These are phyloP conservation scores for Anhinga anhinga DNA, from an alignment of 2,113 vertebrate genomes.

Conservation along the genomic window DNA sequence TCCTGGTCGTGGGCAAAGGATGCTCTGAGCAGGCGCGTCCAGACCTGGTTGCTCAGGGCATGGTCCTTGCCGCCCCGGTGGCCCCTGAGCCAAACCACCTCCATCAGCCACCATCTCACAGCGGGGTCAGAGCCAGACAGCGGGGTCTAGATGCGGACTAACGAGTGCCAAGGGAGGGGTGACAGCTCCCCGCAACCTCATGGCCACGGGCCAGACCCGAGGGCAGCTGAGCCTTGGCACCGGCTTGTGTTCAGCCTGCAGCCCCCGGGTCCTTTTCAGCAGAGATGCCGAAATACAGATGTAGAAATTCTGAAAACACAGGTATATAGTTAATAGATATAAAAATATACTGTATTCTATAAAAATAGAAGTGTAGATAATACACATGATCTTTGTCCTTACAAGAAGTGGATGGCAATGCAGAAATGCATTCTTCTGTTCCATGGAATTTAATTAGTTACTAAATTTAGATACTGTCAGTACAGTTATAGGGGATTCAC, in stretches of 20 bases:
- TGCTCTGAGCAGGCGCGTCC: not conserved
- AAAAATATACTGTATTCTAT: not conserved
- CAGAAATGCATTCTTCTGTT: constrained; percentile 21
- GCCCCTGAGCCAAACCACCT: not conserved
- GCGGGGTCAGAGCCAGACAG: not conserved
- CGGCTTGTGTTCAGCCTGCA: fast-evolving
- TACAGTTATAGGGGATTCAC: not conserved
- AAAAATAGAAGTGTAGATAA: not conserved
- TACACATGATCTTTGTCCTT: not conserved
- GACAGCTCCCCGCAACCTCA: fast-evolving
- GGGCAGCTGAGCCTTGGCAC: not conserved
- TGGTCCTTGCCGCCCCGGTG: fast-evolving
- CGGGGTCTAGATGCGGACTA: not conserved
- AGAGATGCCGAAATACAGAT: not conserved
- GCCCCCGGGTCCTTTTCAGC: not conserved
- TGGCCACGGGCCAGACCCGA: not conserved
- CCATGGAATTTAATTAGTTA: constrained; percentile 31
- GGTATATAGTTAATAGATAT: not conserved
- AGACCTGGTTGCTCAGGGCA: not conserved
- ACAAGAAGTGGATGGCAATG: not conserved
- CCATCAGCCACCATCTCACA: not conserved
- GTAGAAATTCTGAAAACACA: not conserved
- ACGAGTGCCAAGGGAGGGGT: not conserved
- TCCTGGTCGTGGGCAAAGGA: fast-evolving
- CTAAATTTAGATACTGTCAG: constrained; percentile 54